These are phyloP conservation scores for Clinocottus analis DNA, from an alignment of 2,113 vertebrate species.

Conservation along the genomic window DNA sequence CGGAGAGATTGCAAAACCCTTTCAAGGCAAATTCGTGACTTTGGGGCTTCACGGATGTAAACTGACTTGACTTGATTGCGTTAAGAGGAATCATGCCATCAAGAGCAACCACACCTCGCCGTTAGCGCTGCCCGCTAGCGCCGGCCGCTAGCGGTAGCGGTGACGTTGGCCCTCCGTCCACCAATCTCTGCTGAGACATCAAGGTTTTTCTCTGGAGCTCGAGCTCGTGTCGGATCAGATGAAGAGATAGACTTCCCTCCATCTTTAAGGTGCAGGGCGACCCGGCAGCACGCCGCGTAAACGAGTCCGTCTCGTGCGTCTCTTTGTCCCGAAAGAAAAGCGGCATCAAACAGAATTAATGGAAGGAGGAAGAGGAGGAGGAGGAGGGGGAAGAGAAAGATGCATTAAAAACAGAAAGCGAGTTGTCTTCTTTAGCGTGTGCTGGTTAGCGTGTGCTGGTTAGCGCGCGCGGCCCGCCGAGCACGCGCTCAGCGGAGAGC, in stretches of 20 bases:
- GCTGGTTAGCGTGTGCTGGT: constrained; percentile 37
- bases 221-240: neutral
- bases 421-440: constrained; percentile 41
- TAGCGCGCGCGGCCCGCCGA: too few relatives aligned
- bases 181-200: constrained; percentile 4
- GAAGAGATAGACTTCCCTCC: constrained; percentile 14
- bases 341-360: constrained; percentile 64
- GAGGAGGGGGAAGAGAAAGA: too few relatives aligned
- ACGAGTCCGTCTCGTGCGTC: constrained; percentile 41
- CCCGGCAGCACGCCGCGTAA: constrained; percentile 37
- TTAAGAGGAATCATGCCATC: constrained; percentile 8
- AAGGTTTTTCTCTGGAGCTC: neutral
- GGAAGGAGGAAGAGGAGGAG: neutral
- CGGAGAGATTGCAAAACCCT: neutral
- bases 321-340: constrained; percentile 66
- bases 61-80: constrained; percentile 20
- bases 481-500: constrained; percentile 21
- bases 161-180: neutral
- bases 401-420: constrained; percentile 41
- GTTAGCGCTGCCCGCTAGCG: too few relatives aligned
- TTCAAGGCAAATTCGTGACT: constrained; percentile 28
- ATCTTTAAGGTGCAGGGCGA: constrained; percentile 13
- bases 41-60: constrained; percentile 18
- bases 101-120: neutral
- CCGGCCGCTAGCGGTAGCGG: too few relatives aligned